Conservation (phyloP, 2,797 vertebrate species). For the Epinephelus malabaricus region DNA sequence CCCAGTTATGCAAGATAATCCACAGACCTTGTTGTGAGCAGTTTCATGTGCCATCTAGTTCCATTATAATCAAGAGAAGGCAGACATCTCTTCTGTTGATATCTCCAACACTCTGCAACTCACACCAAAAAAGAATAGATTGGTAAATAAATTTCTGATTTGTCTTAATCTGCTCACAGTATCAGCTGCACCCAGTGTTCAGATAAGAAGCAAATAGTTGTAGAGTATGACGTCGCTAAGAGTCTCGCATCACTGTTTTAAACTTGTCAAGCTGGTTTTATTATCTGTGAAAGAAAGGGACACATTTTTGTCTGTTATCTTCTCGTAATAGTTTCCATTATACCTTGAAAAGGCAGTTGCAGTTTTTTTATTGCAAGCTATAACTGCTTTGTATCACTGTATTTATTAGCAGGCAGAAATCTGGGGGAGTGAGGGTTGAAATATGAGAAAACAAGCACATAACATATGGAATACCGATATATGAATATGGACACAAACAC, state of each 20-base stretch:
- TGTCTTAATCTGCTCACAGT: not conserved
- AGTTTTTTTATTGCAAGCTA: not conserved
- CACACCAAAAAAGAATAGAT: too few species aligned
- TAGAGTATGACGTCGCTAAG: not conserved
- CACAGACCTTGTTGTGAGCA: too few species aligned
- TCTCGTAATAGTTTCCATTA: not conserved
- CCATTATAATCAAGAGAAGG: too few species aligned
- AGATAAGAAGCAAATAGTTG: constrained; percentile 20
- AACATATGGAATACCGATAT: not conserved
- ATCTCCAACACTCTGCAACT: too few species aligned
- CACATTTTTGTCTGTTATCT: not conserved
- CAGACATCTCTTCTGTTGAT: too few species aligned
- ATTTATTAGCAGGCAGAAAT: not conserved
- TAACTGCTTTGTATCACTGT: not conserved
- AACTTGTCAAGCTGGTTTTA: constrained; percentile 22
- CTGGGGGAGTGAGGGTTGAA: not conserved
- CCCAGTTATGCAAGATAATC: too few species aligned
- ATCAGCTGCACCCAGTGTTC: not conserved
- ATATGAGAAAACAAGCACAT: not conserved
- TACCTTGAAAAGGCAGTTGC: not conserved
- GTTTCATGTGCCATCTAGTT: too few species aligned
- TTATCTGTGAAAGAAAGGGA: constrained; percentile 18
- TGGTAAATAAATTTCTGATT: not conserved
- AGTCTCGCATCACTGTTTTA: not conserved
- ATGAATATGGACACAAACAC: not conserved